Evolutionary conservation across 2,888 invertebrate species (phyloP), one percentile per base, ranked within the genome.

Genomic region (Acleris laterana): DNA sequence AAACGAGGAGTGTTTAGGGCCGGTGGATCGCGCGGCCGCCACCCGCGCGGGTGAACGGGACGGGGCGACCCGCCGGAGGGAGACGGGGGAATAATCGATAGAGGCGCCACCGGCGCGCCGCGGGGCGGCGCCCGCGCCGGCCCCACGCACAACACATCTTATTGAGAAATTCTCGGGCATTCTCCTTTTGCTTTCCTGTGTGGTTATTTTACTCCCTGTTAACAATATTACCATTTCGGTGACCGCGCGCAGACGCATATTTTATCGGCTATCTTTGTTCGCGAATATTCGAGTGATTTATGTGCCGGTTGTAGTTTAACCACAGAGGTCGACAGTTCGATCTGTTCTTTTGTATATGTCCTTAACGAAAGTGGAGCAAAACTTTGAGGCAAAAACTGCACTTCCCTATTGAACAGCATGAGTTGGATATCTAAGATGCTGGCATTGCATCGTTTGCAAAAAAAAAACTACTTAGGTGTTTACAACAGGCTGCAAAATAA

Each of bases 161-260:
- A 91, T 92, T 91, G 92, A 92, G 91, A 92, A 92, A 92, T 92
- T 89, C 92, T 79, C 89, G 79, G 90, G 87, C 85, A 88, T 87
- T 90, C 87, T 85, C 84, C 80, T 89, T 90, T 90, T 88, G 84
- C 84, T 88, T 87, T 85, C 84, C 83, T 80, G 82, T 84, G 86
- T 82, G 79, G 81, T 87, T 87, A 87, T 84, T 46, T 46, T 46
- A 88, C 87, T 89, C 86, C 89, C 86, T 88, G 90, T 92, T 92
- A 92, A 92, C 90, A 87, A 87, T 87, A 92, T 91, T 90, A 90
- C 88, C 84, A 87, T 90, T 90, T 87, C 84, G 85, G 89, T 87
- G 87, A 86, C 87, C 82, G 81, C 69, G 72, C 74, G 78, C 85
- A 85, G 89, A 88, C 89, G 86, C 88, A 87, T 90, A 89, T 87